Base-by-base conservation (phyloP, 2,113 vertebrate genomes). In the Atrichornis clamosus region DNA sequence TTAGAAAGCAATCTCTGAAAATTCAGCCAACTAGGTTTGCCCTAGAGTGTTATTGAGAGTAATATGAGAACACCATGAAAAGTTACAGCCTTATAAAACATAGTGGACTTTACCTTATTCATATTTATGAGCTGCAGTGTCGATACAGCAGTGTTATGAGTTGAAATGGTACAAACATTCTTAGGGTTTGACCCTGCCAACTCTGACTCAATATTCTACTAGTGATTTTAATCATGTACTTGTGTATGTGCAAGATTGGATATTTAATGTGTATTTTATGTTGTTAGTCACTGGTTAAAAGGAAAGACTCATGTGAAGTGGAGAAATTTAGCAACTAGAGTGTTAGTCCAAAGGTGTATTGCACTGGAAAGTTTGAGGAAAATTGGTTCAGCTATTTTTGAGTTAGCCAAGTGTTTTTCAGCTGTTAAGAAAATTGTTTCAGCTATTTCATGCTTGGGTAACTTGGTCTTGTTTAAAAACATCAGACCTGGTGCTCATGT, bases 401-500 rank as follows among this genome's bases (percentile, higher is more conserved):
- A 97, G 92, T 97, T 96, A 97, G 84, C 41, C 87, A 94, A 97
- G 92, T 96, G 70, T 94, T 97, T 97, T 96, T 97, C 93, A 96
- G 94, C 92, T 97, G 90, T 96, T 96, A 98, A 96, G 94, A 97
- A 97, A 97, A 97, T 95, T 95, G 93, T 95, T 97, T 93, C 88
- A 96, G 91, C 87, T 97, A 97, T 80, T 78, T 97, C 67, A 59
- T 75, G 91, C 89, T 72, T 88, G 74, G 56, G 32, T 92, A 90
- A 69, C 62, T 93, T 6, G 7, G 49, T 60, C 75, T 90, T 77
- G 97, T 97, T 96, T 97, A 97, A 97, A 96, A 96, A 90, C 93
- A 92, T 95, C 82, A 90, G 58, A 72, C 86, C 52, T 74, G 69
- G 79, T 87, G 52, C 73, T 64, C 72, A 52, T 35, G 56, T 67